Conservation (phyloP, 2,797 vertebrate species). For the Cossypha caffra region DNA sequence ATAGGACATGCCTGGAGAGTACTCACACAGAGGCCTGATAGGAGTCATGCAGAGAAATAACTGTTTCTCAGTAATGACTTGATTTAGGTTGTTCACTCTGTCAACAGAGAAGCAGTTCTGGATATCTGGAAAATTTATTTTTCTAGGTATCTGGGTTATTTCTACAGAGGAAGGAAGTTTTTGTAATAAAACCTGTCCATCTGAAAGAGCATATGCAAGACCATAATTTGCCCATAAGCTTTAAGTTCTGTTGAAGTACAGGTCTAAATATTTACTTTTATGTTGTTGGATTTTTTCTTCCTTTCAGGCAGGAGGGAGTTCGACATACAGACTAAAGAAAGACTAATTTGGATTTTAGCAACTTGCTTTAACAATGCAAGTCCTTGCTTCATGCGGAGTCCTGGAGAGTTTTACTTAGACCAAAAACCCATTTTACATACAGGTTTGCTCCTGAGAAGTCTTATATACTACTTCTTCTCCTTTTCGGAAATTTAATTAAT, state of each 20-base stretch:
- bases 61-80: background rate
- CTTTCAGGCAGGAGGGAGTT: background rate
- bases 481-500: background rate
- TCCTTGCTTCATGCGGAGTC: background rate
- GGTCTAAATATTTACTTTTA: background rate
- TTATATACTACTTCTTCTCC: background rate
- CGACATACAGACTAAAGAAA: background rate
- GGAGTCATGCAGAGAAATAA: background rate
- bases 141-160: background rate
- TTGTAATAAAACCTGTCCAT: background rate
- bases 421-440: background rate
- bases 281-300: fast-evolving
- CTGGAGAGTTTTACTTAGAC: background rate
- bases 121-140: background rate
- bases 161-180: background rate
- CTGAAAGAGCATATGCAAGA: background rate
- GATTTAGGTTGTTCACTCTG: background rate
- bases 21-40: background rate
- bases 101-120: background rate
- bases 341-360: background rate
- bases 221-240: background rate
- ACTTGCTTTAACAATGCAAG: background rate
- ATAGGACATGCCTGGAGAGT: background rate
- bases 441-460: background rate
- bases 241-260: background rate